These are phyloP conservation scores for Exephanes ischioxanthus DNA, from an alignment of 2,888 invertebrate species.

Conservation along the genomic window DNA sequence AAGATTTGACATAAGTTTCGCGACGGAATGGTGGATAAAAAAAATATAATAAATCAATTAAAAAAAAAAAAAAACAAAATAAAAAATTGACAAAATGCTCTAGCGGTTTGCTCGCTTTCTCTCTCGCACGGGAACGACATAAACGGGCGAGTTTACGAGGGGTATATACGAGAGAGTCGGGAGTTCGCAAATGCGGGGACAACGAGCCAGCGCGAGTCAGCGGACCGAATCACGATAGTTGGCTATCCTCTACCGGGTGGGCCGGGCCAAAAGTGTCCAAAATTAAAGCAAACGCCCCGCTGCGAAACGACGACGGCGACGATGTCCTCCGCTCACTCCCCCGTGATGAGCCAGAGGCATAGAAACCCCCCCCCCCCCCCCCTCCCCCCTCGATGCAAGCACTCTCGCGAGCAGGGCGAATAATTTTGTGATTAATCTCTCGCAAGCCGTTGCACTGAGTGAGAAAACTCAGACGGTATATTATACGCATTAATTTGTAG, in stretches of 20 bases:
- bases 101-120: slow-evolving; percentile 4
- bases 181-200: slow-evolving; percentile 61
- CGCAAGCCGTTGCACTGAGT: slow-evolving; percentile 67
- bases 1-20: slow-evolving; percentile 48
- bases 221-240: slow-evolving; percentile 73
- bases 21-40: background rate
- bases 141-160: slow-evolving; percentile 65
- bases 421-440: slow-evolving; percentile 79
- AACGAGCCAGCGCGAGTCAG: slow-evolving; percentile 68
- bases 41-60: no score
- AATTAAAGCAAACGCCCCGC: slow-evolving; percentile 71
- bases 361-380: background rate
- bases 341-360: slow-evolving; percentile 38
- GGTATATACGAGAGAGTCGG: slow-evolving; percentile 37
- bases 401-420: slow-evolving; percentile 68
- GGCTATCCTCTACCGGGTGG: slow-evolving; percentile 73
- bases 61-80: background rate
- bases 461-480: slow-evolving; percentile 67
- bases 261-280: slow-evolving; percentile 71
- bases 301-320: slow-evolving; percentile 58
- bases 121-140: slow-evolving; percentile 56
- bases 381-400: slow-evolving; percentile 42
- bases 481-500: slow-evolving; percentile 61
- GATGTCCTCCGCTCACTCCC: slow-evolving; percentile 41
- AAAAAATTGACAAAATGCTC: slow-evolving; percentile 38